Evolutionary conservation across 2,888 invertebrate genomes (phyloP), one percentile per base, ranked within the genome.

Genomic region (Sialis lutaria): DNA sequence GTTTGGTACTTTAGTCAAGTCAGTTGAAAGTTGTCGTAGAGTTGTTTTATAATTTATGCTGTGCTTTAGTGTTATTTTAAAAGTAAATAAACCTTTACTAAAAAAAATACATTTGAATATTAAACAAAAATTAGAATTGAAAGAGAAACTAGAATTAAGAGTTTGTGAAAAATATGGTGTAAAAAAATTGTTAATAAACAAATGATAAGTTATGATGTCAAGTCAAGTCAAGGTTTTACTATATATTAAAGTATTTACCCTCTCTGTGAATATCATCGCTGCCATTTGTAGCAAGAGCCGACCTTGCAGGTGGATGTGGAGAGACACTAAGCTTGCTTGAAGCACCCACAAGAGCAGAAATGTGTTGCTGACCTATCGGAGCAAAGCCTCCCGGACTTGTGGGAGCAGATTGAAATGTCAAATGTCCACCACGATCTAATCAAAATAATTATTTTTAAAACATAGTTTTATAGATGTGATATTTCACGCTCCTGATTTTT

Each of bases 371-470:
- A 12, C 66, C 64, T 42, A 66, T 66, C 60, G 67, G 62, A 50
- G 68, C 64, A 56, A 68, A 53, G 34, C 69, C 68, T 63, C 81
- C 79, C 30, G 81, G 82, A 42, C 81, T 81, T 41, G 76, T 76
- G 46, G 77, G 77, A 51, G 77, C 77, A 52, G 75, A 75, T 35
- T 47, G 47, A 47, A 42, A 47, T 34, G 45, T 45, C 32, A 47
- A 35, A 35, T 47, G 42, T 33, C 34, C 34, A 22, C 47, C 42
- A 22, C 47, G 47, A 42, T 47, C 47, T 47, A 34, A 42, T 22
- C 22, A 22, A 22, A 22, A 22, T 22, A n/a, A 12, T 40, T 12
- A 12, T 8, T 40, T 8, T 2, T n/a, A n/a, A 12, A n/a, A 40
- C 2, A 22, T 22, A 22, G 22, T 22, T 22, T 22, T 22, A 22